Percentiles rank a stretch among this genome's conserved stretches.
Conservation (phyloP, 2,797 vertebrate genomes). For the Myotis planiceps region DNA sequence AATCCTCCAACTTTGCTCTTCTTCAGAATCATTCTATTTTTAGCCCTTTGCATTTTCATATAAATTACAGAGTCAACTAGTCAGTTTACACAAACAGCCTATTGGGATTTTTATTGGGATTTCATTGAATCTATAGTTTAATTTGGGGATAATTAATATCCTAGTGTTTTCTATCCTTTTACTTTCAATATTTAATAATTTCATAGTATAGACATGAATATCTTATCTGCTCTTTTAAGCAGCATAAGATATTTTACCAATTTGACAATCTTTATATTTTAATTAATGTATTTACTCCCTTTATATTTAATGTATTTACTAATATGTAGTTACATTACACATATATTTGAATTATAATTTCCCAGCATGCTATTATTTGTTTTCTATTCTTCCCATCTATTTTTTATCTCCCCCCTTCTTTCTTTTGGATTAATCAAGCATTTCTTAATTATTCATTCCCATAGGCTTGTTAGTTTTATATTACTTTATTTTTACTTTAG, state of each 20-base stretch:
- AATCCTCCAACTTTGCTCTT: not conserved
- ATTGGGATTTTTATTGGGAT: not conserved
- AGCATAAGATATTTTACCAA: not conserved
- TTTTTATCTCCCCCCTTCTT: not conserved
- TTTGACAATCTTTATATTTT: not conserved
- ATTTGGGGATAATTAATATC: not conserved
- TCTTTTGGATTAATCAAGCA: not conserved
- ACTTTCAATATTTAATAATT: not conserved
- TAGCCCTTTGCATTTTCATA: not conserved
- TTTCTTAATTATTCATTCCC: not conserved
- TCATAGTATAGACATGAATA: not conserved
- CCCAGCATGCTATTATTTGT: not conserved
- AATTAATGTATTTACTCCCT: not conserved
- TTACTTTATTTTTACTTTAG: not conserved
- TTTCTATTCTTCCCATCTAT: not conserved
- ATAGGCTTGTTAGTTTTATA: not conserved
- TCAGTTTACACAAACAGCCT: not conserved
- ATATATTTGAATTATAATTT: not conserved
- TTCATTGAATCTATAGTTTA: not conserved
- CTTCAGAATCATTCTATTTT: not conserved
- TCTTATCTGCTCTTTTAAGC: not conserved
- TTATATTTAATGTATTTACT: slow-evolving; percentile 9
- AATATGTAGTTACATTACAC: not conserved
- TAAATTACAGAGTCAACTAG: not conserved
- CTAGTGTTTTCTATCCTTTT: not conserved